Conservation (phyloP, 1,140 invertebrate species). For the Drosophila orosa region DNA sequence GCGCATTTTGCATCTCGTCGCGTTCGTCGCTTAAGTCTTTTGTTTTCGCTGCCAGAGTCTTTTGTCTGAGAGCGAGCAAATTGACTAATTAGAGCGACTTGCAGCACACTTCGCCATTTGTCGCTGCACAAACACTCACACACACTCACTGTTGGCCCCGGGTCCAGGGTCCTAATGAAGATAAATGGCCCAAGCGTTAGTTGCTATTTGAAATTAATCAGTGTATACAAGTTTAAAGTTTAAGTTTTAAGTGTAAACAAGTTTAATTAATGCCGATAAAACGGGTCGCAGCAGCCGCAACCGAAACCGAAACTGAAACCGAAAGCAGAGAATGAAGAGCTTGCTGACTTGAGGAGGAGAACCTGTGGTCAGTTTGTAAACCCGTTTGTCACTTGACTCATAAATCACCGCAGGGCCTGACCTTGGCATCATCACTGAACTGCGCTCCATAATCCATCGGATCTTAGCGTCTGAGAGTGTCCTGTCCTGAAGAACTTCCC, state of each 20-base stretch:
- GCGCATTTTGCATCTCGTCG: slow-evolving; percentile 15
- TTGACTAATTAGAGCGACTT: slow-evolving; percentile 69
- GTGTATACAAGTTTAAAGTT: slow-evolving; percentile 66
- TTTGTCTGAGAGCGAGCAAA: slow-evolving; percentile 57
- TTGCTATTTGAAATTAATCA: slow-evolving; percentile 71
- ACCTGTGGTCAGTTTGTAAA: slow-evolving; percentile 45
- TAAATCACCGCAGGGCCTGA: slow-evolving; percentile 70
- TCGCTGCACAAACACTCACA: slow-evolving; percentile 28
- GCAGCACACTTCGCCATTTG: slow-evolving; percentile 76
- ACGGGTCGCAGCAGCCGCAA: slow-evolving; percentile 36
- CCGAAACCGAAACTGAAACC: slow-evolving; percentile 28
- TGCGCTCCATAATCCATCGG: slow-evolving; percentile 1
- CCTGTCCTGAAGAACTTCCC: slow-evolving; percentile 68
- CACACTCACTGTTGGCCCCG: neutral
- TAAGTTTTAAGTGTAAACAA: slow-evolving; percentile 54
- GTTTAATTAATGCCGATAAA: slow-evolving; percentile 79
- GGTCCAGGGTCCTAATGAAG: slow-evolving; percentile 64
- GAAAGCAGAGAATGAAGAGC: slow-evolving; percentile 30
- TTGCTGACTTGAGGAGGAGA: slow-evolving; percentile 25
- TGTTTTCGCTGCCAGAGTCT: slow-evolving; percentile 58
- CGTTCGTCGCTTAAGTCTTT: slow-evolving; percentile 18
- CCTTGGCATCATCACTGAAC: slow-evolving; percentile 47
- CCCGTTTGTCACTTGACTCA: slow-evolving; percentile 75
- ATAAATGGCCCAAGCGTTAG: slow-evolving; percentile 52
- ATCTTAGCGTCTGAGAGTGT: slow-evolving; percentile 21